Conservation (phyloP, 2,888 invertebrate genomes). For the Caenorhabditis uteleia region DNA sequence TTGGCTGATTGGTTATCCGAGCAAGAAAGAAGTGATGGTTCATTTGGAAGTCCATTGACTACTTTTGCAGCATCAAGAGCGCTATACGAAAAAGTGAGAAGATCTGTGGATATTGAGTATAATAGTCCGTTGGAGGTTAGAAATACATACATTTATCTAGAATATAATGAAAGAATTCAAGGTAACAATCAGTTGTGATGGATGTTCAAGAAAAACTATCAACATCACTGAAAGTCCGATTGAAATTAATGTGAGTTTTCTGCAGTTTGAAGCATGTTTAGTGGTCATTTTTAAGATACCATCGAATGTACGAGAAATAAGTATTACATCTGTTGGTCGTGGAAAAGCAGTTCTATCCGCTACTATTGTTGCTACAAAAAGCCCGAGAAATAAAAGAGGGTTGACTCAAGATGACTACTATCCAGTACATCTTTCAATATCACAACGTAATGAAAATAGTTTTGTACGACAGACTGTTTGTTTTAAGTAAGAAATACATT, state of each 20-base stretch:
- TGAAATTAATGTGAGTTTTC: slow-evolving; percentile 42
- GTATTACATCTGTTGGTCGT: slow-evolving; percentile 45
- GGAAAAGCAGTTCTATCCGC: slow-evolving; percentile 59
- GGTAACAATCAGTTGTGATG: slow-evolving; percentile 37
- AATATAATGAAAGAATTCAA: slow-evolving; percentile 12
- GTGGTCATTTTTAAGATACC: slow-evolving; percentile 49
- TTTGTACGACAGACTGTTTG: slow-evolving; percentile 60
- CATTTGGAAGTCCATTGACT: slow-evolving; percentile 59
- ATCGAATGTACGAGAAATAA: slow-evolving; percentile 44
- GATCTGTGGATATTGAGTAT: slow-evolving; percentile 28
- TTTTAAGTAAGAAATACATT: slow-evolving; percentile 57
- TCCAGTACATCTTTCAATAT: slow-evolving; percentile 55
- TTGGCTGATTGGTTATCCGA: slow-evolving; percentile 66
- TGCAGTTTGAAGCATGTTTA: not conserved
- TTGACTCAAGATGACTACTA: slow-evolving; percentile 52
- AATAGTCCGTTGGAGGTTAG: slow-evolving; percentile 31
- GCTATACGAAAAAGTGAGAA: slow-evolving; percentile 52
- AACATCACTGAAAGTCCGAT: slow-evolving; percentile 46
- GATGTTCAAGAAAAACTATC: slow-evolving; percentile 26
- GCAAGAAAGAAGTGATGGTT: slow-evolving; percentile 54
- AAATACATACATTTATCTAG: not conserved
- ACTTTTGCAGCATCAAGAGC: slow-evolving; percentile 50
- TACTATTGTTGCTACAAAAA: slow-evolving; percentile 53
- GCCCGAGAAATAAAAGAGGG: slow-evolving; percentile 44
- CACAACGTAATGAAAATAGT: slow-evolving; percentile 35